phyloP scores from a whole-genome alignment of 1,140 invertebrate species.

The Rhyacophila brunnea region DNA sequence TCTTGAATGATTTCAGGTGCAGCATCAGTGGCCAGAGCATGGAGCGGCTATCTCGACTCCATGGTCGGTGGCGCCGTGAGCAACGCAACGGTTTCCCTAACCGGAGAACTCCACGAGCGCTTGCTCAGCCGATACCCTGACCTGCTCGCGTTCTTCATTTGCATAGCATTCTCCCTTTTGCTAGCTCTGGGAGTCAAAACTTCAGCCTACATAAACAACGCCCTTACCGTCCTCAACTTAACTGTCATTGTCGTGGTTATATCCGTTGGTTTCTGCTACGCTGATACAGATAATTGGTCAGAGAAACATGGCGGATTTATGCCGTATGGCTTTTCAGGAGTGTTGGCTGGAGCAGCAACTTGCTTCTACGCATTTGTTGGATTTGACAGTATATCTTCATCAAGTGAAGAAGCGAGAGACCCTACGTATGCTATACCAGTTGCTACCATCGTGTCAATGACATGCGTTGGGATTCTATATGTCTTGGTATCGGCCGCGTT shows the following conservation, averaged over 20 bases:
- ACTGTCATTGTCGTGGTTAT: conserved; percentile 74
- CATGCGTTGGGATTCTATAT: conserved; percentile 75
- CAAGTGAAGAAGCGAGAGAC: conserved; percentile 82
- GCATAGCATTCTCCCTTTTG: conserved; percentile 68
- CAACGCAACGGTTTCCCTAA: conserved; percentile 71
- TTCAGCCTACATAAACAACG: conserved; percentile 80
- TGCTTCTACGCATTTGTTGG: conserved; percentile 88
- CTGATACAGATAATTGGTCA: conserved; percentile 79
- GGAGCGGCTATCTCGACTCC: conserved; percentile 90
- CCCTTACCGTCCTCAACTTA: conserved; percentile 77
- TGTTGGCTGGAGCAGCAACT: conserved; percentile 79
- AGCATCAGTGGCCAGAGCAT: conserved; percentile 87
- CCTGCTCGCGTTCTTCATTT: conserved; percentile 75
- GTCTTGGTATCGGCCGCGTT: conserved; percentile 78
- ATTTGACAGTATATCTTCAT: conserved; percentile 85
- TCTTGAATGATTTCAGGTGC: conserved; percentile 63
- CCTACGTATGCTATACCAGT: conserved; percentile 77
- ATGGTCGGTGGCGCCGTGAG: conserved; percentile 75
- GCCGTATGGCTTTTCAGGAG: conserved; percentile 76
- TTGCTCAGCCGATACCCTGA: conserved; percentile 76
- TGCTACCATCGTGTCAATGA: conserved; percentile 78
- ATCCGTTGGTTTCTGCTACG: conserved; percentile 75
- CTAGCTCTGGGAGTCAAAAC: conserved; percentile 81
- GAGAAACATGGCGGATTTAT: conserved; percentile 71
- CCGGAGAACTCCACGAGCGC: conserved; percentile 71